Percentiles rank a stretch among this genome's conserved stretches.
Conservation (phyloP, 2,888 invertebrate species). For the Caenorhabditis parvicauda region DNA sequence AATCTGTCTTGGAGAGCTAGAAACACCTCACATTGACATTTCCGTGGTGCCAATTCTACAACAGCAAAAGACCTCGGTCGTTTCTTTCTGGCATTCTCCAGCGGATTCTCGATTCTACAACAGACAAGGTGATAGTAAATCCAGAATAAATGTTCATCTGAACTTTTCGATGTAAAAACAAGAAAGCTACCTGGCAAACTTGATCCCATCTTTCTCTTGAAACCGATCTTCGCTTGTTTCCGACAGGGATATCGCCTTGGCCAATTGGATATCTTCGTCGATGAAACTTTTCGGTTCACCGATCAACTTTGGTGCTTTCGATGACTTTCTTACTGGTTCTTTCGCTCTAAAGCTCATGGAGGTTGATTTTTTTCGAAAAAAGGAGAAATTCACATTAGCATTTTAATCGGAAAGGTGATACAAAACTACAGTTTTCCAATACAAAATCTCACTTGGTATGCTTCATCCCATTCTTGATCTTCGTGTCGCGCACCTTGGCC, state of each 20-base stretch:
- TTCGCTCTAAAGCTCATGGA: constrained; percentile 16
- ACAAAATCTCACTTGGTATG: constrained; percentile 18
- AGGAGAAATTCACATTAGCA: not conserved
- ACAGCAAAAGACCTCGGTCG: constrained; percentile 39
- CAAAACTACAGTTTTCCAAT: not conserved
- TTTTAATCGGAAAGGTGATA: not conserved
- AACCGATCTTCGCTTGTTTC: too few species aligned
- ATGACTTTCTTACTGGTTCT: constrained; percentile 5
- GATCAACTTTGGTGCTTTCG: constrained; percentile 9
- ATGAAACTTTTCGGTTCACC: constrained; percentile 13
- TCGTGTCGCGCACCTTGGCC: constrained; percentile 11
- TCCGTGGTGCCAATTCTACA: constrained; percentile 41
- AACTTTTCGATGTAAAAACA: too few species aligned
- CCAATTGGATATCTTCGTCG: constrained; percentile 16
- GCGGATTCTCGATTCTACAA: too few species aligned
- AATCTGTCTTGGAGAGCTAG: constrained; percentile 24
- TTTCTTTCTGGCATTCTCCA: constrained; percentile 22
- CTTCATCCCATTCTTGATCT: constrained; percentile 8
- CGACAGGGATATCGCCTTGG: constrained; percentile 2
- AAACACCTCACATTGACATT: constrained; percentile 37
- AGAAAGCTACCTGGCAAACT: too few species aligned
- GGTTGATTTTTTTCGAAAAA: not conserved
- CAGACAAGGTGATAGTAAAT: too few species aligned
- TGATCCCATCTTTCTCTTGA: too few species aligned
- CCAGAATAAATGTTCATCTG: too few species aligned